Conservation (phyloP, 23 tunicate species). For the Pegea sp. region DNA sequence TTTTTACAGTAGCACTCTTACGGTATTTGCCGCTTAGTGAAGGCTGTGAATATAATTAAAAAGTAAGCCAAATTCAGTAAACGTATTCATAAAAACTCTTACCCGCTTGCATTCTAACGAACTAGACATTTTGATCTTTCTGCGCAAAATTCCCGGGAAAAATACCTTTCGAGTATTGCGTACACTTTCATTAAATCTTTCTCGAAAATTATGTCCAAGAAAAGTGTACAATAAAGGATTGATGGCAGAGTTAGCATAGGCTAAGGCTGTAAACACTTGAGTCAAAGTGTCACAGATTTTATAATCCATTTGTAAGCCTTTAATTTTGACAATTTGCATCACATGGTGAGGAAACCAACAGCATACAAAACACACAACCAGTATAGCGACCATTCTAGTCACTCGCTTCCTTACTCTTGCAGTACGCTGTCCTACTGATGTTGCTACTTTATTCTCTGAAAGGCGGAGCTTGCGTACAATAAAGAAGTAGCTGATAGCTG, state of each 20-base stretch:
- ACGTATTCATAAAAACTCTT: too few relatives aligned
- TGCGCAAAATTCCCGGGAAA: too few relatives aligned
- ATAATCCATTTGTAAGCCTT: too few relatives aligned
- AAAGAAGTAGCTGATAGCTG: constrained; percentile 57
- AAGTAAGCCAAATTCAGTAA: too few relatives aligned
- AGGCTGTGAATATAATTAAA: too few relatives aligned
- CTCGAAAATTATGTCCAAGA: constrained; percentile 65
- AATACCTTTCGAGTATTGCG: too few relatives aligned
- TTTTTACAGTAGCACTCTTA: too few relatives aligned
- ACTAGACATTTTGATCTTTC: too few relatives aligned
- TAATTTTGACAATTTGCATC: constrained; percentile 25
- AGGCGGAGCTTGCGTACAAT: constrained; percentile 28
- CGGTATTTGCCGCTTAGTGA: too few relatives aligned
- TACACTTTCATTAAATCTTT: constrained; percentile 52
- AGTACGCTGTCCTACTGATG: constrained; percentile 34
- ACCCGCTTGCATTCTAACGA: too few relatives aligned
- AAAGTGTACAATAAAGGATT: constrained; percentile 82
- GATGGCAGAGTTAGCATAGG: constrained; percentile 68
- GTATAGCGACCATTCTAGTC: constrained; percentile 67
- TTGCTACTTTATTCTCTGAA: constrained; percentile 35
- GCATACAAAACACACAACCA: constrained; percentile 58
- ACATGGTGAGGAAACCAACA: constrained; percentile 89
- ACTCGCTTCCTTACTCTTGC: constrained; percentile 36
- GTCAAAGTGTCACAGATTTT: too few relatives aligned
- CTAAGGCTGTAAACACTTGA: too few relatives aligned